phyloP scores from a whole-genome alignment of 2,113 vertebrate species.

The Symphodus melops region DNA sequence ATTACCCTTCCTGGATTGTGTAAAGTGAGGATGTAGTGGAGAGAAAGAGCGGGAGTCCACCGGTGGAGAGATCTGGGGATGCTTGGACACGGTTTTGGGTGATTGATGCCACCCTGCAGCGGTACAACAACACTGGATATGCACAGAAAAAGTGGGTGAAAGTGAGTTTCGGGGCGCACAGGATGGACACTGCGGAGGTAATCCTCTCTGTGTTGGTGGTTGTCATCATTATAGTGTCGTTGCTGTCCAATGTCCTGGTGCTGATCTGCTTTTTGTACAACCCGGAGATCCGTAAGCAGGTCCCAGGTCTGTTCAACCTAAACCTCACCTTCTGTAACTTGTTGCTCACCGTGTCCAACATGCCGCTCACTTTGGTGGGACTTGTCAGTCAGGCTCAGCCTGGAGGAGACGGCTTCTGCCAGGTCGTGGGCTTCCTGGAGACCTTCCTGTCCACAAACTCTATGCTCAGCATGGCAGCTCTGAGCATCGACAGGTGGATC shows the following conservation, averaged over 20 bases:
- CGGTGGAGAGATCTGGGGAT: constrained; percentile 58
- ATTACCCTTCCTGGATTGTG: constrained; percentile 64
- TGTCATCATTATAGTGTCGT: constrained; percentile 90
- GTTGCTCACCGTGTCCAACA: constrained; percentile 94
- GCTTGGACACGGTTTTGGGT: constrained; percentile 73
- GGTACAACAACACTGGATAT: constrained; percentile 62
- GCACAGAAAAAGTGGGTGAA: constrained; percentile 61
- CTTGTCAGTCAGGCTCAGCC: constrained; percentile 89
- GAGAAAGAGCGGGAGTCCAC: constrained; percentile 63
- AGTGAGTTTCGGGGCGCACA: constrained; percentile 74
- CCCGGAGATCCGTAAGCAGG: constrained; percentile 95
- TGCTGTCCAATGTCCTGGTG: constrained; percentile 98
- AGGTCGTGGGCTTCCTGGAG: constrained; percentile 91
- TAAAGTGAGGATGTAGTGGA: constrained; percentile 78
- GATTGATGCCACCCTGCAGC: constrained; percentile 55
- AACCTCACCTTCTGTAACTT: constrained; percentile 98
- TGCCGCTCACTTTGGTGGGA: constrained; percentile 95
- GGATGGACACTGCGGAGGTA: constrained; percentile 93
- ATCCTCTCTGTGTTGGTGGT: constrained; percentile 88
- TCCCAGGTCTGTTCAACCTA: constrained; percentile 95
- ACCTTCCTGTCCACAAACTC: constrained; percentile 96
- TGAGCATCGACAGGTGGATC: constrained; percentile 98
- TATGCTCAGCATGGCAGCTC: constrained; percentile 98
- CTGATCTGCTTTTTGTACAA: constrained; percentile 96
- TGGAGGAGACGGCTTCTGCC: constrained; percentile 89